Evolutionary conservation across 2,888 invertebrate genomes (phyloP), one percentile per base, ranked within the genome.

Genomic region (Eilema depressum): DNA sequence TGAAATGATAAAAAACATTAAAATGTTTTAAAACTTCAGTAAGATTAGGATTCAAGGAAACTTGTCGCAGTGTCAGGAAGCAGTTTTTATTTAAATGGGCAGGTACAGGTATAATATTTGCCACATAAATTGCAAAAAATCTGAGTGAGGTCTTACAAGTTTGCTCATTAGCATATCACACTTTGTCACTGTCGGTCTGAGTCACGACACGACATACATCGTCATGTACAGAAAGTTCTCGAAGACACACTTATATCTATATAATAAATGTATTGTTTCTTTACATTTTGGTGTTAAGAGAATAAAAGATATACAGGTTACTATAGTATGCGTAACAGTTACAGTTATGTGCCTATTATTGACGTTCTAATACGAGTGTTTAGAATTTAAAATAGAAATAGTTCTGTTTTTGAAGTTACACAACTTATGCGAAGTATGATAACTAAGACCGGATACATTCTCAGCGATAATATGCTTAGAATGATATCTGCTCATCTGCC

Each of bases 151-250:
- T 76, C 75, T 82, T 75, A 71, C 72, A 78, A 73, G 75, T 85
- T 84, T 79, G 79, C 81, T 86, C 79, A 87, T 90, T 88, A 88
- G 84, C 89, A 85, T 84, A 79, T 83, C 74, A 72, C 72, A 71
- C 63, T 80, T 84, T 83, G 88, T 89, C 85, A 86, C 78, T 85
- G 82, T 79, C 78, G 56, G 65, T 74, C 71, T 87, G 85, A 89
- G 80, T 90, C 90, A 90, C 79, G 77, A 75, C 41, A 71, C 33
- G 53, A 68, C 73, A 73, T 75, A 74, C 74, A 78, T 75, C 75
- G 77, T 79, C 75, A 82, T 76, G 62, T 70, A 68, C 75, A 72
- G 80, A 83, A 80, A 78, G 76, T 81, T 84, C 82, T 77, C 78
- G 82, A 84, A 67, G 63, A 57, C 28, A 20, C 11, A 61, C 66